phyloP scores from a whole-genome alignment of 2,113 vertebrate genomes.

The Ciconia maguari region DNA sequence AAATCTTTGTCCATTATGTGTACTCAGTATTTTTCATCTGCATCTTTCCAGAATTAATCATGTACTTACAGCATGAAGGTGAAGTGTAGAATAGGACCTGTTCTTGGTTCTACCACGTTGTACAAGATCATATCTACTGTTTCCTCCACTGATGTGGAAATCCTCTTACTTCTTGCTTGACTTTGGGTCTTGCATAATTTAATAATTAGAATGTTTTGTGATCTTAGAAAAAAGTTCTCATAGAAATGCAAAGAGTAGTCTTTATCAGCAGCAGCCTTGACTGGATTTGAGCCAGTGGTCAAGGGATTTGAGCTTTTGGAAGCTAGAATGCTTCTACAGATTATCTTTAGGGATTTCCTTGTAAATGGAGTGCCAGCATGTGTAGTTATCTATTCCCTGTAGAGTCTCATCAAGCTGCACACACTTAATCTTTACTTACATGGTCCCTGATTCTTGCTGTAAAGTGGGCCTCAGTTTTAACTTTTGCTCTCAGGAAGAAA shows the following conservation, averaged over 20 bases:
- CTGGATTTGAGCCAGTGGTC: constrained; percentile 33
- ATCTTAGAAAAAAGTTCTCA: neutral
- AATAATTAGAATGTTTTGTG: neutral
- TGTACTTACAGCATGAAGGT: neutral
- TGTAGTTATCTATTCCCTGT: constrained; percentile 48
- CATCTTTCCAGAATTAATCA: neutral
- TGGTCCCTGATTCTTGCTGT: constrained; percentile 8
- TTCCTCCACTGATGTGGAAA: neutral
- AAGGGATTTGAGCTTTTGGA: constrained; percentile 46
- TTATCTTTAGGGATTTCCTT: constrained; percentile 53
- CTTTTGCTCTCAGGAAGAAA: constrained; percentile 59
- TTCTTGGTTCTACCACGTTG: neutral
- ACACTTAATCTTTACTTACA: constrained; percentile 45
- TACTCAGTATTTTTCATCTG: neutral
- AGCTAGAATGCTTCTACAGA: constrained; percentile 16
- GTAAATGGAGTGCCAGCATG: constrained; percentile 32
- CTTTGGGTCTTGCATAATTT: neutral
- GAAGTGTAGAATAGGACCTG: neutral
- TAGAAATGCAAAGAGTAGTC: neutral
- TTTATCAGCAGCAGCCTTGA: neutral
- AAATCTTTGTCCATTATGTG: neutral
- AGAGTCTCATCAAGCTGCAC: constrained; percentile 50
- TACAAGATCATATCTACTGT: neutral
- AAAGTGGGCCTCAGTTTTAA: constrained; percentile 63
- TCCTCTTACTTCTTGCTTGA: neutral